Base-by-base conservation (phyloP, 1,140 invertebrate genomes). In the Pogonognathellus flavescens region DNA sequence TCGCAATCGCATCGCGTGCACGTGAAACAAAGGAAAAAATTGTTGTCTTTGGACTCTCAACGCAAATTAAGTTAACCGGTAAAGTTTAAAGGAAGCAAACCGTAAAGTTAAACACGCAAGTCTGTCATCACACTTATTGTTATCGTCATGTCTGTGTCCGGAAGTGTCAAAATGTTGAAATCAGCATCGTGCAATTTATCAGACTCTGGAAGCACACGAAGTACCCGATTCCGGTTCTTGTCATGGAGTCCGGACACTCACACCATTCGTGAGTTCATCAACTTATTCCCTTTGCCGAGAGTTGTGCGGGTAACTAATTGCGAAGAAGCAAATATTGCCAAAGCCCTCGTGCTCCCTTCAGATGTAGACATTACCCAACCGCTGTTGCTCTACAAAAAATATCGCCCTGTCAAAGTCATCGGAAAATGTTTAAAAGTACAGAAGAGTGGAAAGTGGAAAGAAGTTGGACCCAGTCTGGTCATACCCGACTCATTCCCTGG, bases 401-500 rank as follows among this genome's bases (percentile, higher is more conserved):
- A 89, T 81, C 86, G 87, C 10, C 84, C 89, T 41, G 87, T 89
- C 55, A 90, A 90, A 88, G 89, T 91, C 0, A 87, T 89, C 66
- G 90, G 88, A 14, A 89, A 89, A 62, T 90, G 90, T 81, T 70
- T 91, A 22, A 86, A 89, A 83, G 83, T 86, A 0, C 88, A 88
- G 49, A 87, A 87, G 55, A 85, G 85, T 83, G 89, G 89, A 49
- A 89, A 88, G 60, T 88, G 86, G 72, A 89, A 88, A 55, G 88
- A 89, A 49, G 87, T 89, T 22, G 90, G 90, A 52, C 88, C 90
- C 6, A 88, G 88, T 60, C 83, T 91, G 31, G 88, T 90, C 57
- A 89, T 91, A 83, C 90, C 90, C 14, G 90, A 91, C 62, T 89
- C 89, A 50, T 91, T 90, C 83, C 88, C 89, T 85, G 90, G 90